Evolutionary conservation across 2,113 vertebrate genomes (phyloP).

Genomic region (Prunella fulvescens): DNA sequence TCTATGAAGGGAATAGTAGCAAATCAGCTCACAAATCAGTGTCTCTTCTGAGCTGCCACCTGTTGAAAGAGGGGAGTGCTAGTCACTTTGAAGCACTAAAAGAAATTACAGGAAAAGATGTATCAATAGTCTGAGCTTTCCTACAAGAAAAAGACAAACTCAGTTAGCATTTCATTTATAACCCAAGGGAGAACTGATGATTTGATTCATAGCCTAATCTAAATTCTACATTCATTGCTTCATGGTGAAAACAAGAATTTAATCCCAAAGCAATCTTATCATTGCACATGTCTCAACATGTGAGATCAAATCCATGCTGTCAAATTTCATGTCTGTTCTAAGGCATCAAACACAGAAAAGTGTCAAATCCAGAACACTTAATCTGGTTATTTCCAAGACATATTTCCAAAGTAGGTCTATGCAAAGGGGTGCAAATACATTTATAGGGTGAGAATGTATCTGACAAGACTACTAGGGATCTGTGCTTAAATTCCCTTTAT

Average conservation of each 20-base stretch:
- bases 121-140: neutral
- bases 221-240: constrained; percentile 19
- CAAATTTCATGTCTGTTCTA: neutral
- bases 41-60: neutral
- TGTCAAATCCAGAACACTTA: neutral
- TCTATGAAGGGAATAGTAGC: neutral
- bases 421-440: neutral
- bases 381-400: neutral
- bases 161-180: neutral
- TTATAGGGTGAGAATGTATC: neutral
- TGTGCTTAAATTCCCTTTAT: neutral
- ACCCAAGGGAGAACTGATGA: neutral
- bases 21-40: neutral
- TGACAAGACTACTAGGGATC: neutral
- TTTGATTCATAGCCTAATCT: neutral
- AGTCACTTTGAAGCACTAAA: neutral
- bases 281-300: neutral
- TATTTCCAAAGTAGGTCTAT: neutral
- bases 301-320: neutral
- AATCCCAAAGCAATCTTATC: neutral
- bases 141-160: neutral
- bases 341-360: neutral
- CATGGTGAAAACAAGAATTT: neutral
- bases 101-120: neutral
- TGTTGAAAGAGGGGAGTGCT: neutral